A percentile compares a stretch with the other conserved stretches of the same genome.
phyloP scores from a whole-genome alignment of 2,797 vertebrate genomes.

The Rhinophrynus dorsalis region DNA sequence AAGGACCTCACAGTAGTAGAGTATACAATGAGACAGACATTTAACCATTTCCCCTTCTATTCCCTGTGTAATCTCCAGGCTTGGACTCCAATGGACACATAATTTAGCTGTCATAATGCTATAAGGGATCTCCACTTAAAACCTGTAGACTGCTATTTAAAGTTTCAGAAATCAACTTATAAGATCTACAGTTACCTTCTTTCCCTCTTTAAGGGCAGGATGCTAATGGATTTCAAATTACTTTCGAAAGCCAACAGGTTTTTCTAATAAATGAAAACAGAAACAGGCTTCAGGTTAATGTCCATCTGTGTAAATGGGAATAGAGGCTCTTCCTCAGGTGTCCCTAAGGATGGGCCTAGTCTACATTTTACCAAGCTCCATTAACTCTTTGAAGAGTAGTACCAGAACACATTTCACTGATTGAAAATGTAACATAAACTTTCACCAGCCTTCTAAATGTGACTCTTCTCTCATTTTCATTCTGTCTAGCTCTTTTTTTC shows the following conservation, averaged over 20 bases:
- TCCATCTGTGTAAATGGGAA: slow-evolving; percentile 49
- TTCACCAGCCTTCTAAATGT: slow-evolving; percentile 54
- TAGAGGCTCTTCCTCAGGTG: slow-evolving; percentile 37
- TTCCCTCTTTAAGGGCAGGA: slow-evolving; percentile 52
- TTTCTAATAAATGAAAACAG: slow-evolving; percentile 60
- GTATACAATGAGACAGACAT: neutral
- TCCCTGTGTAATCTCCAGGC: no score
- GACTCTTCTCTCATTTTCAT: no score
- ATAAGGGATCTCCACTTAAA: slow-evolving; percentile 67
- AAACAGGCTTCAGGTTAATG: slow-evolving; percentile 52
- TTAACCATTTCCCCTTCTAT: slow-evolving; percentile 40
- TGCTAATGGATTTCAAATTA: slow-evolving; percentile 60
- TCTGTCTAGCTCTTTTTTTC: no score
- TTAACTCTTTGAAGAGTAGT: slow-evolving; percentile 59
- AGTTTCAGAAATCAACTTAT: slow-evolving; percentile 69
- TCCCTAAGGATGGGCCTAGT: slow-evolving; percentile 52
- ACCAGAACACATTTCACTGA: slow-evolving; percentile 52
- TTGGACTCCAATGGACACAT: slow-evolving; percentile 53
- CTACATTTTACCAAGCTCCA: slow-evolving; percentile 53
- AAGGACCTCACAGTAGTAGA: neutral
- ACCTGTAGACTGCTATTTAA: slow-evolving; percentile 57
- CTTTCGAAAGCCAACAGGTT: slow-evolving; percentile 55
- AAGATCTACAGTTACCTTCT: slow-evolving; percentile 63
- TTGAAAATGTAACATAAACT: slow-evolving; percentile 54
- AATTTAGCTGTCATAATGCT: slow-evolving; percentile 59